Evolutionary conservation across 2,113 vertebrate species (phyloP).

Genomic region (Hiodon tergisus): DNA sequence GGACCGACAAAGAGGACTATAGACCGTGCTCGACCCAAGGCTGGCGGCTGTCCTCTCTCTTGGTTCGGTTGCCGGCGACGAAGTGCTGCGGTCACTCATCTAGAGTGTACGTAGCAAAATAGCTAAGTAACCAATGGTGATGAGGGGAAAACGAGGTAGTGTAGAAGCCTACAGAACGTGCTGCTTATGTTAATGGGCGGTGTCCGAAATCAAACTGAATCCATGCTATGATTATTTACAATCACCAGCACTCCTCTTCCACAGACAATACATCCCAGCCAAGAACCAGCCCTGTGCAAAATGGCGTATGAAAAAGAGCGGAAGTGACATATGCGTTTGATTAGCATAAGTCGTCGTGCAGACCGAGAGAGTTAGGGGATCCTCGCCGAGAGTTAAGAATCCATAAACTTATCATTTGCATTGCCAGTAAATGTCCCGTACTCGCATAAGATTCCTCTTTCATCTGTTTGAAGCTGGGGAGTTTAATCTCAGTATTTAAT

Average conservation of each 20-base stretch:
- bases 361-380: conserved; percentile 24
- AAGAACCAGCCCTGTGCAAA: conserved; percentile 73
- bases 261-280: conserved; percentile 62
- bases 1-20: conserved; percentile 51
- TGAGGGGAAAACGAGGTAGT: background rate
- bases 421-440: background rate
- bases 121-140: background rate
- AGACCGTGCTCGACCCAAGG: conserved; percentile 7
- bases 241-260: conserved; percentile 36
- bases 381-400: background rate
- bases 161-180: background rate
- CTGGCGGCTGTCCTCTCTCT: conserved; percentile 19
- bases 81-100: conserved; percentile 22
- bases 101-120: conserved; percentile 10
- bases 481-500: background rate
- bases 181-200: background rate
- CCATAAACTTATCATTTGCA: background rate
- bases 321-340: conserved; percentile 72
- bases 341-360: conserved; percentile 75
- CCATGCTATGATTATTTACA: conserved; percentile 15
- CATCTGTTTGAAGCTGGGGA: background rate
- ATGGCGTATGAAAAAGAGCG: conserved; percentile 76
- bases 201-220: background rate
- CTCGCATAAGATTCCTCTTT: background rate
- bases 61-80: conserved; percentile 22